Percentiles rank a stretch among this genome's conserved stretches.
Conservation (phyloP, 1,140 invertebrate genomes). For the Lethrus apterus region DNA sequence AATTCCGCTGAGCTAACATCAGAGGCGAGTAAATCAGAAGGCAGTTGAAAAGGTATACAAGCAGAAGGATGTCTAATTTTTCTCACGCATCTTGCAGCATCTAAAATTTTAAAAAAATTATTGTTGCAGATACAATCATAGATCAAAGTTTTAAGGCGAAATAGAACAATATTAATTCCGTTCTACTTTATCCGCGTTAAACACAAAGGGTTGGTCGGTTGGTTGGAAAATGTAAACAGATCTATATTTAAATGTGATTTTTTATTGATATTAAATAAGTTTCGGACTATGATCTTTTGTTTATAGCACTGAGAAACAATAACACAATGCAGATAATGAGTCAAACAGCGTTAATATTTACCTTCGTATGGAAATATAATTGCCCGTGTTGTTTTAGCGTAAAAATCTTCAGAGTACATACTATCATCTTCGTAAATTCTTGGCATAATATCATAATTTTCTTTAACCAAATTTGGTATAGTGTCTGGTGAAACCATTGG, state of each 20-base stretch:
- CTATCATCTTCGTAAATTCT: slow-evolving; percentile 41
- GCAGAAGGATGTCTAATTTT: slow-evolving; percentile 52
- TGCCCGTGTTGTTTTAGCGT: slow-evolving; percentile 70
- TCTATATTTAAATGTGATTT: no score
- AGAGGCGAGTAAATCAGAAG: slow-evolving; percentile 59
- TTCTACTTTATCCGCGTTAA: slow-evolving; percentile 1
- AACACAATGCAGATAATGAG: slow-evolving; percentile 1
- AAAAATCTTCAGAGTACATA: slow-evolving; percentile 61
- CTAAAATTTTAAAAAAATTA: slow-evolving; percentile 26
- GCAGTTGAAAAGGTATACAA: slow-evolving; percentile 61
- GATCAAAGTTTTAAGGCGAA: slow-evolving; percentile 12
- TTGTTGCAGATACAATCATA: neutral
- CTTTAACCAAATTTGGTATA: slow-evolving; percentile 61
- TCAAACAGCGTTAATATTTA: slow-evolving; percentile 37
- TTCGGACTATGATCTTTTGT: no score
- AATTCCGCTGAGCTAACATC: slow-evolving; percentile 66
- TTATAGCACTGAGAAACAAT: neutral
- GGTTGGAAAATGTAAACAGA: no score
- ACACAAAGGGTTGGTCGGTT: neutral
- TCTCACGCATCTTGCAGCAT: slow-evolving; percentile 33
- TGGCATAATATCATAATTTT: slow-evolving; percentile 46
- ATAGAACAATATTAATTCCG: no score
- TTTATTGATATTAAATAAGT: no score
- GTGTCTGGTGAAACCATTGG: slow-evolving; percentile 54
- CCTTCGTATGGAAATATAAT: slow-evolving; percentile 70